phyloP scores from a whole-genome alignment of 2,113 vertebrate species.

The Psittacara wagleri region DNA sequence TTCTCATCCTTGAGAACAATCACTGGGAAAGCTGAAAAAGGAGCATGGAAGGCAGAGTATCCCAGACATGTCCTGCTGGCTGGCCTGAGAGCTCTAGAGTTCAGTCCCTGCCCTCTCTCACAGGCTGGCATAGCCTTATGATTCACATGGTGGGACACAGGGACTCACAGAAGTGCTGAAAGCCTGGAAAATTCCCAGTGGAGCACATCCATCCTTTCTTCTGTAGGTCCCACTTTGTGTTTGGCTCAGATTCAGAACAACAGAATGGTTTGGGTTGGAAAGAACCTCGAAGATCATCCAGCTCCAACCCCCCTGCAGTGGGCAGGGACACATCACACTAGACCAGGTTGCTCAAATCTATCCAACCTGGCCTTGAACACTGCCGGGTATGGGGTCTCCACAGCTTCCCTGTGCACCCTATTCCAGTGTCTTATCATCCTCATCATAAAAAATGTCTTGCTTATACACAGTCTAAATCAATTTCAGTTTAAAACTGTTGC shows the following conservation, averaged over 20 bases:
- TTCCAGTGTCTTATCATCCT: neutral
- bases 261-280: neutral
- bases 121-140: neutral
- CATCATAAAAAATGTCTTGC: neutral
- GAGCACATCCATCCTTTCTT: neutral
- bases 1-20: neutral
- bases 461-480: neutral
- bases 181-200: neutral
- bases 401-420: neutral
- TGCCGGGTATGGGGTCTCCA: neutral
- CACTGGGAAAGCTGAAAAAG: neutral
- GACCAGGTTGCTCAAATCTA: neutral
- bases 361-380: neutral
- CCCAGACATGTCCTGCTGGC: neutral
- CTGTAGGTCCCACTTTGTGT: neutral
- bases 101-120: neutral
- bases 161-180: neutral
- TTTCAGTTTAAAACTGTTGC: neutral
- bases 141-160: neutral
- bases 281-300: neutral
- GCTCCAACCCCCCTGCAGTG: neutral
- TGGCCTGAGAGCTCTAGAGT: neutral
- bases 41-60: fast-evolving
- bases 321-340: neutral
- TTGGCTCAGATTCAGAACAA: neutral